Evolutionary conservation across 2,888 invertebrate species (phyloP), one percentile per base, ranked within the genome.

Genomic region (Sinotaia quadrata): DNA sequence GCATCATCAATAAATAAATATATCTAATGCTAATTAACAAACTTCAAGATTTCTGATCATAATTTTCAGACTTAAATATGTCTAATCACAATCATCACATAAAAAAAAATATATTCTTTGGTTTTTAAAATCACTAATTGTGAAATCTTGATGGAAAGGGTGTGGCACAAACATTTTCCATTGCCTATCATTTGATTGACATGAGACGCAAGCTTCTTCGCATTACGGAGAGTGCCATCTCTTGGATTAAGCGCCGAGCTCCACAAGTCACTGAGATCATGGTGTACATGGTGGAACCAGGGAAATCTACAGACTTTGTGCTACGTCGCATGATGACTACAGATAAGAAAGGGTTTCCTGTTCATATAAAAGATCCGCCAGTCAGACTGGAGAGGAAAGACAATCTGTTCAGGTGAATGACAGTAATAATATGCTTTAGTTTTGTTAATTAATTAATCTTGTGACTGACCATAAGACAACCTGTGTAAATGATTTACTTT

Each of bases 141-240:
- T n/a, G n/a, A n/a, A n/a, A n/a, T n/a, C n/a, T 15, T 15, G 7
- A 73, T n/a, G n/a, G n/a, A n/a, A n/a, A 87, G 87, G 88, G 88
- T 51, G 81, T 87, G n/a, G 83, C 87, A 21, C 86, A 86, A 66
- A 77, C 85, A 2, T 87, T 88, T 78, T 87, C 87, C 73, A 85
- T 87, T 59, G 84, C 87, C 12, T 87, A 87, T 73, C 87, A 87
- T 70, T 78, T 81, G 47, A 84, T 87, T n/a, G 85, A 87, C 66
- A 80, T 84, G 71, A 77, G 84, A 8, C 82, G 82, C 69, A 87
- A 87, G 72, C 78, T 86, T 29, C 74, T 88, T 71, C 78, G 85
- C 15, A 87, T 87, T 63, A 81, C 84, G 4, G 87, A 88, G 74
- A 85, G 84, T 68, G 88, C 87, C 8, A 81, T 86, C 29, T 82